Evolutionary conservation across 2,113 vertebrate genomes (phyloP).

Genomic region (Oplegnathus fasciatus): DNA sequence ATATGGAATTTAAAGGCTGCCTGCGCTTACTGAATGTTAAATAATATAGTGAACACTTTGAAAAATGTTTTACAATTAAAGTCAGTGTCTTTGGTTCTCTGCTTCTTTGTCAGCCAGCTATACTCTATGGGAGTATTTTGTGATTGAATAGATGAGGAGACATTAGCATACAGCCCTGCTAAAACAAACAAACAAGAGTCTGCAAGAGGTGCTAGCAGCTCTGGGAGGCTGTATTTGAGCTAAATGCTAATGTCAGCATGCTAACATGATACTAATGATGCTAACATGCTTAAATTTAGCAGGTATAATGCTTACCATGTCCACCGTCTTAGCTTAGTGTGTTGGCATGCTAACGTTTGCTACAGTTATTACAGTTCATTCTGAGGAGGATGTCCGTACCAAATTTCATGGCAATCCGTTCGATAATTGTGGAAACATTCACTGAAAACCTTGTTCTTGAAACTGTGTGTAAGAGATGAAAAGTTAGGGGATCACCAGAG

Average conservation of each 20-base stretch:
- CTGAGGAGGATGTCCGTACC: too few relatives aligned
- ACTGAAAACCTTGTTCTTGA: too few relatives aligned
- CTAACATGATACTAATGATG: background rate
- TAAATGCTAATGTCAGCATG: background rate
- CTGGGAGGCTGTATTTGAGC: background rate
- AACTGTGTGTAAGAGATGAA: too few relatives aligned
- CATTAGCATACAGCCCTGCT: background rate
- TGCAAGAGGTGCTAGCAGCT: too few relatives aligned
- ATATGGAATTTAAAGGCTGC: background rate
- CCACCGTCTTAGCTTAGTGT: background rate
- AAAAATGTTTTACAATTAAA: conserved; percentile 6
- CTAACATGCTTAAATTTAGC: background rate
- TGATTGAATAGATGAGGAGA: background rate
- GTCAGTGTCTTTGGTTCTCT: background rate
- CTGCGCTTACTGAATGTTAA: background rate
- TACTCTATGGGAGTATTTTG: background rate
- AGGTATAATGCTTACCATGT: background rate
- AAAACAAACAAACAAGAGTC: background rate
- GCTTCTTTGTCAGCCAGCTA: too few relatives aligned
- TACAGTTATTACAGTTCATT: too few relatives aligned
- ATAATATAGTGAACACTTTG: background rate
- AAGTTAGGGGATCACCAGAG: background rate
- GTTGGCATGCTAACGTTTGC: too few relatives aligned
- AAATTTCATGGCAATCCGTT: too few relatives aligned
- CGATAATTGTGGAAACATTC: too few relatives aligned